Conservation (phyloP, 1,140 invertebrate genomes). For the Eueides isabella region DNA sequence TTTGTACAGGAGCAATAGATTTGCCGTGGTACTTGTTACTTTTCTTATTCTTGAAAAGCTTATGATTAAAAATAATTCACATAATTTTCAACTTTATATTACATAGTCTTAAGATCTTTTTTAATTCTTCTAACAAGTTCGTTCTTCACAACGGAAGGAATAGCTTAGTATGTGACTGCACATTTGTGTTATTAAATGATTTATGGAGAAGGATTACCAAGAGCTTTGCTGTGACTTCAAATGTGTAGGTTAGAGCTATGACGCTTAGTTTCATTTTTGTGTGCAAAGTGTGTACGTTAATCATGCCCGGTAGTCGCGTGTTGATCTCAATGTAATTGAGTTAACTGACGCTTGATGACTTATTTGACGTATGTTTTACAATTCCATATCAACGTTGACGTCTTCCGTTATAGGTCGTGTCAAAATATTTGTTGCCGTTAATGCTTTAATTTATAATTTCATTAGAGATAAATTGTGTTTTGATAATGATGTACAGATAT, state of each 20-base stretch:
- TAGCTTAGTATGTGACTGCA: slow-evolving; percentile 78
- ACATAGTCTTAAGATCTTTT: slow-evolving; percentile 43
- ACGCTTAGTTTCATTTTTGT: slow-evolving; percentile 52
- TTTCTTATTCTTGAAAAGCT: slow-evolving; percentile 40
- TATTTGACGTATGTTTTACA: slow-evolving; percentile 77
- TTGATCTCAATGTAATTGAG: slow-evolving; percentile 80
- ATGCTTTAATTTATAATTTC: slow-evolving; percentile 37
- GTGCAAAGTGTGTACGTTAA: slow-evolving; percentile 51
- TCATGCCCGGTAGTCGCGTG: slow-evolving; percentile 75
- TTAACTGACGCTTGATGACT: slow-evolving; percentile 79
- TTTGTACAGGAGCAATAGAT: slow-evolving; percentile 22
- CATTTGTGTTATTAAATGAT: slow-evolving; percentile 82
- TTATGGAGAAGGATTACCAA: slow-evolving; percentile 76
- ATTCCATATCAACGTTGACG: slow-evolving; percentile 52
- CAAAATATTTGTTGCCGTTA: slow-evolving; percentile 50
- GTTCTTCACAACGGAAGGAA: slow-evolving; percentile 75
- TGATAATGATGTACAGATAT: neutral
- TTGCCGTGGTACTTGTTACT: slow-evolving; percentile 50
- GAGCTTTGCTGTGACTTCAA: slow-evolving; percentile 39
- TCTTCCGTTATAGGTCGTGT: slow-evolving; percentile 51
- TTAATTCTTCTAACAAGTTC: slow-evolving; percentile 25
- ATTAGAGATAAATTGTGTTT: slow-evolving; percentile 19
- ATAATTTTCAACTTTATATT: slow-evolving; percentile 38
- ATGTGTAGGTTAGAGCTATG: slow-evolving; percentile 52
- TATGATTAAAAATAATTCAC: slow-evolving; percentile 16